phyloP scores from a whole-genome alignment of 2,888 invertebrate genomes.

The Rhyacophila evoluta region DNA sequence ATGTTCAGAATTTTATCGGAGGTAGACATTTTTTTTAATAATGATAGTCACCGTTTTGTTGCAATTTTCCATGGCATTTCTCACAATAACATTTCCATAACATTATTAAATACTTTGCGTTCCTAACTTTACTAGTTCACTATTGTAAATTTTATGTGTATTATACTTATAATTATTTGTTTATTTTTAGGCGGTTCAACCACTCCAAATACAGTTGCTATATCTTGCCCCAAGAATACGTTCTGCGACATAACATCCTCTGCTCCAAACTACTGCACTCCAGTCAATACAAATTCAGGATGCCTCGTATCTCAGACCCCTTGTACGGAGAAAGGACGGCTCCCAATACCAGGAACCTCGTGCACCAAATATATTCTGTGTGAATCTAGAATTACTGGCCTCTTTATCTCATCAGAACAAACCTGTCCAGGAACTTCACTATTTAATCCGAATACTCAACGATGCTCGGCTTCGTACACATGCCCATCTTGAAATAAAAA shows the following conservation, averaged over 20 bases:
- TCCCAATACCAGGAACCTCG: conserved; percentile 27
- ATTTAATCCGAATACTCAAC: background rate
- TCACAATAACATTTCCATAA: too few species aligned
- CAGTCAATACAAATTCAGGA: background rate
- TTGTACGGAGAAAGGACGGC: conserved; percentile 33
- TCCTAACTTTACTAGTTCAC: too few species aligned
- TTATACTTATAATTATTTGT: too few species aligned
- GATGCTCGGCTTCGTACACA: conserved; percentile 20
- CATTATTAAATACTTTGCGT: too few species aligned
- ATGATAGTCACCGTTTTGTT: too few species aligned
- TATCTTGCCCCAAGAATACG: conserved; percentile 28
- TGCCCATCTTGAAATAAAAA: background rate
- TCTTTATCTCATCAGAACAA: background rate
- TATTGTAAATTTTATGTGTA: too few species aligned
- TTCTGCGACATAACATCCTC: conserved; percentile 13
- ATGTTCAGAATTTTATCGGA: too few species aligned
- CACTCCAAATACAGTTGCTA: background rate
- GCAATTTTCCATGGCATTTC: too few species aligned
- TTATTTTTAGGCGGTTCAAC: conserved; percentile 12
- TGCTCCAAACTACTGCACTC: background rate
- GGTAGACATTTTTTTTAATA: too few species aligned
- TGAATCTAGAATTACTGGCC: background rate
- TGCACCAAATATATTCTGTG: conserved; percentile 35
- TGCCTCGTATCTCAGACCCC: conserved; percentile 25
- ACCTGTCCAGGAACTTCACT: conserved; percentile 29